Conservation (phyloP, 1,140 invertebrate species). For the Ctenoplectra terminalis region DNA sequence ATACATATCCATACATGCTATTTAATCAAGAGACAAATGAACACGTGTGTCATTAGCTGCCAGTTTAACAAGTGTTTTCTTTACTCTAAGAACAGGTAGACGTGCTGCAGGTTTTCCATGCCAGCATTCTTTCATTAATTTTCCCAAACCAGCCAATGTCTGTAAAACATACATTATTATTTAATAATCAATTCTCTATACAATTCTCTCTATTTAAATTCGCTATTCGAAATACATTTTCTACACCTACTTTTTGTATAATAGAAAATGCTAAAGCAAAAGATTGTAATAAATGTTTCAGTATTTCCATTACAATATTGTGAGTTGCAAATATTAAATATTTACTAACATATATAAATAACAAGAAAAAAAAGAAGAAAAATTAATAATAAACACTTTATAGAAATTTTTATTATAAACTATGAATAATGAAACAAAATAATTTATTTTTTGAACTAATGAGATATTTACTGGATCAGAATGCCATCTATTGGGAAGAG, state of each 20-base stretch:
- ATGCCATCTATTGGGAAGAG: constrained; percentile 91
- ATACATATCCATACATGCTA: constrained; percentile 64
- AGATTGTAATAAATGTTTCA: too few relatives aligned
- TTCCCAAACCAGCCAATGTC: constrained; percentile 92
- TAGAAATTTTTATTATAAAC: too few relatives aligned
- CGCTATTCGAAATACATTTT: too few relatives aligned
- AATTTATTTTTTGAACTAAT: background rate
- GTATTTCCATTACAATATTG: too few relatives aligned
- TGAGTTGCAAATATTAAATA: background rate
- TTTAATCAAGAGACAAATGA: constrained; percentile 85
- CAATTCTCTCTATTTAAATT: too few relatives aligned
- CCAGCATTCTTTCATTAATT: constrained; percentile 97
- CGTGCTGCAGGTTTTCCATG: constrained; percentile 95
- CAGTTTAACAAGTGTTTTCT: constrained; percentile 94
- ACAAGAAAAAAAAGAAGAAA: too few relatives aligned
- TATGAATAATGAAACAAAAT: background rate
- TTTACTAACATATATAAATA: background rate
- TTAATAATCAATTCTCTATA: constrained; percentile 49
- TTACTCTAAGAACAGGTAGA: constrained; percentile 94
- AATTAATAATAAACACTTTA: background rate
- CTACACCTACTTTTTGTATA: background rate
- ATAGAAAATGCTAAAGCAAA: background rate
- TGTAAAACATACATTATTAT: constrained; percentile 80
- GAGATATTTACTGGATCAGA: constrained; percentile 87
- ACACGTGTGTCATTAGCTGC: constrained; percentile 86